These are phyloP conservation scores for Oceanites oceanicus DNA, from an alignment of 2,113 vertebrate genomes.

Conservation along the genomic window DNA sequence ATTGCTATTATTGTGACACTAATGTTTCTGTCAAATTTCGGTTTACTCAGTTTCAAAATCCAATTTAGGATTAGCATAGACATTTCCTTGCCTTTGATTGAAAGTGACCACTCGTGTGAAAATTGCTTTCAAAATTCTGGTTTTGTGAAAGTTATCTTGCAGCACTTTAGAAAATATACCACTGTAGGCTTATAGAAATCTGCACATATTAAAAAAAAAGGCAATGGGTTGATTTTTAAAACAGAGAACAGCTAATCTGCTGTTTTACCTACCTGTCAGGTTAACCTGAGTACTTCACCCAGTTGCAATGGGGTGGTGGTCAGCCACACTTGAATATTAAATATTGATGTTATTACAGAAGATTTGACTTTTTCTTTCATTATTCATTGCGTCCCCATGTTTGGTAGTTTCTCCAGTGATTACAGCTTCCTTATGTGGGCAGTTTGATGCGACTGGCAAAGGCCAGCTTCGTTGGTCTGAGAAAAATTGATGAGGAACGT, in stretches of 20 bases:
- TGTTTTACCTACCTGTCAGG: neutral
- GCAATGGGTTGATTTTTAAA: neutral
- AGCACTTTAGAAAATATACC: neutral
- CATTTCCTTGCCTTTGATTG: neutral
- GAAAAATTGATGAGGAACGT: neutral
- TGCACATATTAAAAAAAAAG: neutral
- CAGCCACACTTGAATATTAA: neutral
- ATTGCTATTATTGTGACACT: constrained; percentile 34
- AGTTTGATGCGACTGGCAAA: neutral
- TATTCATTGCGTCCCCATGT: neutral
- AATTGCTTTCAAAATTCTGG: neutral
- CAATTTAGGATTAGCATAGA: neutral
- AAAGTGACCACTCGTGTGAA: neutral
- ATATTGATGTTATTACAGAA: neutral
- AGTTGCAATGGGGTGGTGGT: neutral
- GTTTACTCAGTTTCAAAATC: constrained; percentile 35
- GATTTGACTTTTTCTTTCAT: neutral
- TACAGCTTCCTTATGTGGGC: neutral
- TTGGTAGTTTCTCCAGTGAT: neutral
- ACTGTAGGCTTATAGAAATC: neutral
- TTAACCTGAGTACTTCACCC: neutral
- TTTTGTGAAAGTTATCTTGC: neutral
- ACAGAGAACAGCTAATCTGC: neutral
- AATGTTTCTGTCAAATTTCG: neutral
- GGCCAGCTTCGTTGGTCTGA: neutral